Conservation (phyloP, 2,113 vertebrate species). For the Lota lota region DNA sequence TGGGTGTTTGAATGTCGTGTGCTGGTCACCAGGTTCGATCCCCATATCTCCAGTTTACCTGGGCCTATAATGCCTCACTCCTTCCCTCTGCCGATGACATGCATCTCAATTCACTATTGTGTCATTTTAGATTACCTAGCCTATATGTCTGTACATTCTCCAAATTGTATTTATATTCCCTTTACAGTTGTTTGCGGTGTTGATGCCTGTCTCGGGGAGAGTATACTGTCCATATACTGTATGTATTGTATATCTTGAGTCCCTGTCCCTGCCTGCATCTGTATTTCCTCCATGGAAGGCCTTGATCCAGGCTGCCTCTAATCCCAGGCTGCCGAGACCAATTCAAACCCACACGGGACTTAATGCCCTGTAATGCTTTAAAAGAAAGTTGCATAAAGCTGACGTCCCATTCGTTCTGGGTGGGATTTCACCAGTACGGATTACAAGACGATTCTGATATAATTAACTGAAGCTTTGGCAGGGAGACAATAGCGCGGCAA, state of each 20-base stretch:
- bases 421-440: slow-evolving; percentile 67
- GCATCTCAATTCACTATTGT: too few relatives aligned
- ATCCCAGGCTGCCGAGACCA: slow-evolving; percentile 78
- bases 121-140: too few relatives aligned
- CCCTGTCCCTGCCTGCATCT: slow-evolving; percentile 28
- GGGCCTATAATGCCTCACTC: too few relatives aligned
- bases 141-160: too few relatives aligned
- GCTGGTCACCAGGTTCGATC: too few relatives aligned
- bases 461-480: slow-evolving; percentile 71
- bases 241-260: slow-evolving; percentile 39
- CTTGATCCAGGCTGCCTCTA: slow-evolving; percentile 80
- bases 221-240: not conserved
- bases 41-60: too few relatives aligned
- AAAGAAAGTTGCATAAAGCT: slow-evolving; percentile 75
- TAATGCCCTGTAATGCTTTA: slow-evolving; percentile 77
- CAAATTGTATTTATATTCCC: too few relatives aligned
- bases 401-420: slow-evolving; percentile 80
- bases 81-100: too few relatives aligned
- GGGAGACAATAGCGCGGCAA: slow-evolving; percentile 17
- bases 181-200: too few relatives aligned
- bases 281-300: slow-evolving; percentile 56
- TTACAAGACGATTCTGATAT: slow-evolving; percentile 80
- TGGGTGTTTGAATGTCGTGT: too few relatives aligned
- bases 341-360: slow-evolving; percentile 74
- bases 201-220: too few relatives aligned